Evolutionary conservation across 1,140 invertebrate species (phyloP).

Genomic region (Drosophila littoralis): DNA sequence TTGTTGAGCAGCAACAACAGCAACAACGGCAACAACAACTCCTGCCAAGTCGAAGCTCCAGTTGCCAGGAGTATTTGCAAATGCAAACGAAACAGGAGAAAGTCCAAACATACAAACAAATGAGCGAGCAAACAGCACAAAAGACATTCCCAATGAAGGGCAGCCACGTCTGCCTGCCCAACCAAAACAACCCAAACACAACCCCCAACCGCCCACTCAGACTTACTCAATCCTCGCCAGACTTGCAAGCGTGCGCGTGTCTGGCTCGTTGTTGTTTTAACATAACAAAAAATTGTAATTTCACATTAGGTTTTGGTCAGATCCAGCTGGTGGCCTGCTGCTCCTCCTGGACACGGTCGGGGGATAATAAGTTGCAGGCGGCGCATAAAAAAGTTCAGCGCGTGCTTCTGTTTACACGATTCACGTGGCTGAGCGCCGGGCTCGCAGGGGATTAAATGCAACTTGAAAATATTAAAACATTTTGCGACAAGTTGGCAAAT

Average conservation of each 20-base stretch:
- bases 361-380: conserved; percentile 58
- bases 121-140: conserved; percentile 81
- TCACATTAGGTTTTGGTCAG: conserved; percentile 48
- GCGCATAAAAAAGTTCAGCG: conserved; percentile 37
- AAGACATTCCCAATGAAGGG: conserved; percentile 52
- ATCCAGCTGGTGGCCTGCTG: background rate
- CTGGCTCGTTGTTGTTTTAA: conserved; percentile 43
- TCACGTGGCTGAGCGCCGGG: conserved; percentile 72
- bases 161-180: conserved; percentile 35
- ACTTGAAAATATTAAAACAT: conserved; percentile 83
- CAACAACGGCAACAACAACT: conserved; percentile 11
- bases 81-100: conserved; percentile 84
- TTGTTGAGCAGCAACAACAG: conserved; percentile 53
- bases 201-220: conserved; percentile 6
- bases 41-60: conserved; percentile 60
- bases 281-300: conserved; percentile 62
- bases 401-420: conserved; percentile 75
- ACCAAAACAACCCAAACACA: conserved; percentile 32
- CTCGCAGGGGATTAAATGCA: conserved; percentile 70
- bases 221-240: conserved; percentile 29
- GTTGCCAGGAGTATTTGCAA: conserved; percentile 80
- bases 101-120: conserved; percentile 84
- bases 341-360: conserved; percentile 6
- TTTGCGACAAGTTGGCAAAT: conserved; percentile 82
- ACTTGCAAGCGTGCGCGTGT: conserved; percentile 54